Evolutionary conservation across 2,797 vertebrate genomes (phyloP), one percentile per base, ranked within the genome.

Genomic region (Apogon hyalosoma): DNA sequence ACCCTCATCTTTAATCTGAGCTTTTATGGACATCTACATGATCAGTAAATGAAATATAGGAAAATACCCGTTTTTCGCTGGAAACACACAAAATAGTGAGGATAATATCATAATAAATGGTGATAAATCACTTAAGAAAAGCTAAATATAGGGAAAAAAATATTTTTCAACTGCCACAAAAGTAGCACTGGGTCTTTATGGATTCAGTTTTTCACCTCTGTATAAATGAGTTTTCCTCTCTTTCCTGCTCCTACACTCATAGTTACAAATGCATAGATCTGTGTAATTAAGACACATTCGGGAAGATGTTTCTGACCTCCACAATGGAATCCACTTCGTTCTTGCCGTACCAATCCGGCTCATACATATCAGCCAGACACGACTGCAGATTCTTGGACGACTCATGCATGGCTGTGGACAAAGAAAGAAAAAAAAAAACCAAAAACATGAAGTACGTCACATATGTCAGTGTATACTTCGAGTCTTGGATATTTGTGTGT

Each of bases 301-400:
- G 47, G 39, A 48, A 63, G 73, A 78, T 10, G 0, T 11, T 47
- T 6, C 94, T 94, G 77, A 99, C 98, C 97, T 99, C 97, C 16
- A 95, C 90, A 8, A 99, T 89, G 77, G 95, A 96, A 63, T 95
- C 96, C 40, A 97, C 94, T 15, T 98, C 96, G 0, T 96, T 94
- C 85, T 96, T 96, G 67, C 96, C 96, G 0, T 96, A 93, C 98
- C 98, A 99, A 0, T 99, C 97, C 0, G 95, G 94, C 74, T 99
- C 98, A 39, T 99, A 99, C 88, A 99, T 96, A 80, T 99, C 98
- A 69, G 94, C 96, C 84, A 99, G 90, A 89, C 97, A 99, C 5
- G 97, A 91, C 0, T 95, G 96, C 74, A 99, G 74, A 75, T 95
- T 97, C 89, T 95, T 98, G 78, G 97, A 99, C 60, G 98, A 96